Evolutionary conservation across 2,888 invertebrate species (phyloP).

Genomic region (Melinaea menophilus): DNA sequence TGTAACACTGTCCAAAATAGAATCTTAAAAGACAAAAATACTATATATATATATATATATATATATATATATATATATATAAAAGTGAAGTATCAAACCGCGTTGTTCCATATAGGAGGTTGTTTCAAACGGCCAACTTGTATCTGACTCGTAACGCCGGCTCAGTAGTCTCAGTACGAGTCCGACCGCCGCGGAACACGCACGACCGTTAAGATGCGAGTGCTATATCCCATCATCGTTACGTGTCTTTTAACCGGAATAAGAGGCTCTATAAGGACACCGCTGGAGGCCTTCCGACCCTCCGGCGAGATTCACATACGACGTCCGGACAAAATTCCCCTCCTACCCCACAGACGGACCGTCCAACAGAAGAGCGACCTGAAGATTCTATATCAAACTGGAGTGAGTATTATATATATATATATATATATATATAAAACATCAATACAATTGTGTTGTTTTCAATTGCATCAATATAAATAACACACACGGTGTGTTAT

Average conservation of each 20-base stretch:
- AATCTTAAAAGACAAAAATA: background rate
- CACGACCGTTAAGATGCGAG: slow-evolving; percentile 58
- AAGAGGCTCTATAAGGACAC: slow-evolving; percentile 69
- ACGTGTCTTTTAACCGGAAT: slow-evolving; percentile 62
- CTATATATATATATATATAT: background rate
- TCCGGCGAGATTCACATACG: slow-evolving; percentile 68
- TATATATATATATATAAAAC: slow-evolving; percentile 12
- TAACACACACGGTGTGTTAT: no score
- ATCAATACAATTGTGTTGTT: no score
- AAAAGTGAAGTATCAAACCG: slow-evolving; percentile 54
- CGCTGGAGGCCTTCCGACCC: slow-evolving; percentile 77
- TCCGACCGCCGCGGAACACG: slow-evolving; percentile 59
- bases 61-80: background rate
- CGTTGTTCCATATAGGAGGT: slow-evolving; percentile 54
- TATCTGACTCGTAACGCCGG: slow-evolving; percentile 68
- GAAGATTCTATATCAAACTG: slow-evolving; percentile 84
- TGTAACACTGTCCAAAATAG: no score
- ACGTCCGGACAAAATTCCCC: slow-evolving; percentile 68
- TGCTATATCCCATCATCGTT: slow-evolving; percentile 60
- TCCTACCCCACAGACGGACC: slow-evolving; percentile 72
- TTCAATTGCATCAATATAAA: no score
- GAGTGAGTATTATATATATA: slow-evolving; percentile 76
- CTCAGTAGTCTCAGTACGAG: slow-evolving; percentile 69
- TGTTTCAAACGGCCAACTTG: slow-evolving; percentile 74
- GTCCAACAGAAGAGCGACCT: slow-evolving; percentile 71